Conservation (phyloP, 64 coral and sea anemone genomes). For the Exaiptasia diaphana region DNA sequence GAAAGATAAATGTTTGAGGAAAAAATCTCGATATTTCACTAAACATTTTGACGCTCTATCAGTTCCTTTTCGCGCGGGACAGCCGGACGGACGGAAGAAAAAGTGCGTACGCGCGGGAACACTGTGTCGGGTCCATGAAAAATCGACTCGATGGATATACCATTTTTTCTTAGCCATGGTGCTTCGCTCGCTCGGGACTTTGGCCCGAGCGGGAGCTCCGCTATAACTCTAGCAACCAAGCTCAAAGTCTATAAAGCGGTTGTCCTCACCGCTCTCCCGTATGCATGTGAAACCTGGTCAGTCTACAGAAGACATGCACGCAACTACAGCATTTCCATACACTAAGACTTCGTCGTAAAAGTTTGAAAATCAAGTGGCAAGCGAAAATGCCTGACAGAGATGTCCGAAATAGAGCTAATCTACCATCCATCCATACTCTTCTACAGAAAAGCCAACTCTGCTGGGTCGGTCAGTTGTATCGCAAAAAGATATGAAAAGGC, state of each 20-base stretch:
- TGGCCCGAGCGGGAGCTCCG: slow-evolving; percentile 15
- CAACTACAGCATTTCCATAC: background rate
- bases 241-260: slow-evolving; percentile 42
- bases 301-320: background rate
- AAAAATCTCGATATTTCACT: no score
- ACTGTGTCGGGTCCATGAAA: no score
- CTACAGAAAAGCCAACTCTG: background rate
- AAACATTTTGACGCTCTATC: no score
- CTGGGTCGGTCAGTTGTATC: background rate
- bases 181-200: no score
- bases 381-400: slow-evolving; percentile 5
- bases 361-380: background rate
- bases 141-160: no score
- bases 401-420: background rate
- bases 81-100: no score
- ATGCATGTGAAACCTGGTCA: background rate
- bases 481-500: background rate
- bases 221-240: slow-evolving; percentile 25
- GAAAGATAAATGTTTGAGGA: no score
- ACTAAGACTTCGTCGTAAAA: background rate
- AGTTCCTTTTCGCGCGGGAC: no score
- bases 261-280: background rate
- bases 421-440: background rate
- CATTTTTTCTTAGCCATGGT: no score
- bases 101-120: no score